Conservation (phyloP, 1,140 invertebrate genomes). For the Eriocheir sinensis region DNA sequence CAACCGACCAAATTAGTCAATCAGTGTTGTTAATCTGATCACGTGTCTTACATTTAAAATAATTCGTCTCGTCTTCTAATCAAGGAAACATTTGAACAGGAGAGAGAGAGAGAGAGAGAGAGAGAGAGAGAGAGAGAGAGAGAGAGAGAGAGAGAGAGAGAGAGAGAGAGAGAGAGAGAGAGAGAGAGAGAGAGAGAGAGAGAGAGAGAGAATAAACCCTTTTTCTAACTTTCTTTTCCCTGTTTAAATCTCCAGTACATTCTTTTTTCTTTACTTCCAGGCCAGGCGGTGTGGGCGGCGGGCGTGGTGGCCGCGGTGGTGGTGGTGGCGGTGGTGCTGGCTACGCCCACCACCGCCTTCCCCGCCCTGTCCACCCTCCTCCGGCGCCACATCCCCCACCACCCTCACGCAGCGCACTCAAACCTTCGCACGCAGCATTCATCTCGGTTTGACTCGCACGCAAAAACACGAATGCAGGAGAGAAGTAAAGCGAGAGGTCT, state of each 20-base stretch:
- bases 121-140: conserved; percentile 13
- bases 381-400: neutral
- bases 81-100: neutral
- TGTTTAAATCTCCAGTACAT: no score
- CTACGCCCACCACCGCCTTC: neutral
- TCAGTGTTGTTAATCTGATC: no score
- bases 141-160: conserved; percentile 22
- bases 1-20: no score
- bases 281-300: neutral
- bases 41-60: no score
- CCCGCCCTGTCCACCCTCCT: neutral
- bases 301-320: neutral
- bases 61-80: no score
- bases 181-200: no score
- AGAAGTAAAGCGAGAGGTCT: no score
- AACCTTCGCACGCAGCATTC: neutral
- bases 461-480: neutral
- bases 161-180: neutral
- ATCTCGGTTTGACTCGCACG: neutral
- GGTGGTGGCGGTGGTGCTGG: neutral
- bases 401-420: neutral
- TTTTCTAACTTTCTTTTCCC: neutral
- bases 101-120: neutral
- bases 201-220: neutral
- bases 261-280: neutral